Base-by-base conservation (phyloP, 2,888 invertebrate genomes). In the Selenia dentaria region DNA sequence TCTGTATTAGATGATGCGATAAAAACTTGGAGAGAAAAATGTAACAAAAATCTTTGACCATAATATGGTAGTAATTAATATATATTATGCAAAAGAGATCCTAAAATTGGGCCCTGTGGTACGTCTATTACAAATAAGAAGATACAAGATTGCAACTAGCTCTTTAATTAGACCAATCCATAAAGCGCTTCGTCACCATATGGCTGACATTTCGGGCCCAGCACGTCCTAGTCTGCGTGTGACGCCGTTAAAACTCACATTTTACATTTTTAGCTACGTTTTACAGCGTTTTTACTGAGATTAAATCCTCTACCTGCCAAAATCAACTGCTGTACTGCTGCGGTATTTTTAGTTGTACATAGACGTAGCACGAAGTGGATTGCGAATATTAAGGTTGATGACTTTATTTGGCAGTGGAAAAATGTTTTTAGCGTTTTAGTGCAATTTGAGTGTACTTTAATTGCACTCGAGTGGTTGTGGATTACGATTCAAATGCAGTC, bases 171-270 rank as follows among this genome's bases (percentile, higher is more conserved):
- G 3, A 43, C 54, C 70, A 65, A 20, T 50, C 52, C 58, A 48
- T 43, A 68, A 71, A 74, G 67, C 62, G 68, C 75, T 80, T 79
- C 70, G 73, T 70, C 66, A 67, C 67, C 72, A 70, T 72, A 74
- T 64, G 68, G 57, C 74, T 82, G 81, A 82, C 83, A 79, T 81
- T 81, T 79, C 36, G 74, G 75, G 69, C 69, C 70, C 64, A 73
- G 63, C 74, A 75, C 76, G 79, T 79, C 64, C 74, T 70, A 58
- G 57, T 60, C 67, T 65, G 68, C 55, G 70, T 72, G 72, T 74
- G 76, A 76, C 78, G 74, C 64, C 68, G 76, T 73, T 77, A 80
- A 73, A 74, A 67, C 67, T 62, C 63, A 49, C 51, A 53, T 62
- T 64, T 34, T 59, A 64, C 60, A 59, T 64, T 62, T 63, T 55